phyloP scores from a whole-genome alignment of 2,888 invertebrate genomes.

The Drosophila parthenogenetica region DNA sequence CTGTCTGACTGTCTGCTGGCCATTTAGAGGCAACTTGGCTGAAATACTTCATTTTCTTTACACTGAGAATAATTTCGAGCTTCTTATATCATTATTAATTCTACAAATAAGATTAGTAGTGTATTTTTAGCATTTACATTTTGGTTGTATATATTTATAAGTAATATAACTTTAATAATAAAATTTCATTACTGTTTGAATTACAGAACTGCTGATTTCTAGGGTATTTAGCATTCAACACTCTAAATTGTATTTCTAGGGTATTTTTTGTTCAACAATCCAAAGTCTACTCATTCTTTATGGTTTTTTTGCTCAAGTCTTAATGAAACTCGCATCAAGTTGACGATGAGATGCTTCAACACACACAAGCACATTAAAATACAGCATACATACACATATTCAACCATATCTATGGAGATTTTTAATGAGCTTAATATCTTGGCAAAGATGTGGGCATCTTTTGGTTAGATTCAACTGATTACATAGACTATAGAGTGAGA shows the following conservation, averaged over 20 bases:
- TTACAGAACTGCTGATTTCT: too few species aligned
- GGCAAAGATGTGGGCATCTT: conserved; percentile 72
- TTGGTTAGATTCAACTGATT: conserved; percentile 74
- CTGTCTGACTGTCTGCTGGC: background rate
- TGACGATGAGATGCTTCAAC: conserved; percentile 52
- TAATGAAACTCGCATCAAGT: conserved; percentile 80
- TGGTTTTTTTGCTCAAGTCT: conserved; percentile 63
- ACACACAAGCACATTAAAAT: conserved; percentile 21
- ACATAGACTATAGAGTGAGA: conserved; percentile 42
- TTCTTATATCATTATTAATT: background rate
- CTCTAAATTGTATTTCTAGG: background rate
- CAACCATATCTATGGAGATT: conserved; percentile 13
- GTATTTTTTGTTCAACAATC: background rate
- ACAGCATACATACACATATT: conserved; percentile 11
- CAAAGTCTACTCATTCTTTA: background rate
- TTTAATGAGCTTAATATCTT: conserved; percentile 81
- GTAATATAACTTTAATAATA: background rate
- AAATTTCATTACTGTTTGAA: background rate
- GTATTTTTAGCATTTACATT: background rate
- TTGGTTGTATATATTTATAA: background rate
- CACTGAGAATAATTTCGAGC: background rate
- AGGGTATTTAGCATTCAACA: too few species aligned
- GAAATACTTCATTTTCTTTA: background rate
- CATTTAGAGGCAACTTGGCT: background rate
- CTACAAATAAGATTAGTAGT: too few species aligned